Conservation (phyloP, 2,113 vertebrate genomes). For the Bufo gargarizans region DNA sequence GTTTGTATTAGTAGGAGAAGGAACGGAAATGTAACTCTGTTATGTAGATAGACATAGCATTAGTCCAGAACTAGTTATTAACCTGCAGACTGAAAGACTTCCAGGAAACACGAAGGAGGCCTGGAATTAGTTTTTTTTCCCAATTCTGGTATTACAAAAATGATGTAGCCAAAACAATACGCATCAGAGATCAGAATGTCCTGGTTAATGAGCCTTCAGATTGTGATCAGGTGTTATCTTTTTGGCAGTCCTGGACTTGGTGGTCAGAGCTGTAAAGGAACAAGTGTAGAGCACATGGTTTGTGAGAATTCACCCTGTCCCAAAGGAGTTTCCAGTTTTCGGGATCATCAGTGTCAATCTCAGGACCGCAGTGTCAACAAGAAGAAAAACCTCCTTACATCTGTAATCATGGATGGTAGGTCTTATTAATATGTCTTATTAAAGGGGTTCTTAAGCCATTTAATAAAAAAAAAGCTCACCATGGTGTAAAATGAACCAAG, state of each 20-base stretch:
- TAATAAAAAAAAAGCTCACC: no score
- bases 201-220: not conserved
- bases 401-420: constrained; percentile 83
- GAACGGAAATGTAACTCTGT: constrained; percentile 32
- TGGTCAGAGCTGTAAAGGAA: constrained; percentile 82
- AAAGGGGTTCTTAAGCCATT: no score
- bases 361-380: constrained; percentile 81
- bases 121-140: not conserved
- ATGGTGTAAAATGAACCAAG: no score
- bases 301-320: constrained; percentile 89
- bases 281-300: constrained; percentile 89
- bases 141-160: not conserved
- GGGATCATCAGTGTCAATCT: constrained; percentile 95
- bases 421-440: not conserved
- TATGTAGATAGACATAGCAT: constrained; percentile 40
- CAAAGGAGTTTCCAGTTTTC: constrained; percentile 87
- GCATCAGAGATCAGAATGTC: not conserved
- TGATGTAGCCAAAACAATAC: not conserved
- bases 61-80: constrained; percentile 34
- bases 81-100: constrained; percentile 21
- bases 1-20: constrained; percentile 13
- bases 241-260: constrained; percentile 84
- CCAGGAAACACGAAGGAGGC: constrained; percentile 23
- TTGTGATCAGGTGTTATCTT: constrained; percentile 31
- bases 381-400: constrained; percentile 84